Base-by-base conservation (phyloP, 2,888 invertebrate species). In the Epistrophe eligans region DNA sequence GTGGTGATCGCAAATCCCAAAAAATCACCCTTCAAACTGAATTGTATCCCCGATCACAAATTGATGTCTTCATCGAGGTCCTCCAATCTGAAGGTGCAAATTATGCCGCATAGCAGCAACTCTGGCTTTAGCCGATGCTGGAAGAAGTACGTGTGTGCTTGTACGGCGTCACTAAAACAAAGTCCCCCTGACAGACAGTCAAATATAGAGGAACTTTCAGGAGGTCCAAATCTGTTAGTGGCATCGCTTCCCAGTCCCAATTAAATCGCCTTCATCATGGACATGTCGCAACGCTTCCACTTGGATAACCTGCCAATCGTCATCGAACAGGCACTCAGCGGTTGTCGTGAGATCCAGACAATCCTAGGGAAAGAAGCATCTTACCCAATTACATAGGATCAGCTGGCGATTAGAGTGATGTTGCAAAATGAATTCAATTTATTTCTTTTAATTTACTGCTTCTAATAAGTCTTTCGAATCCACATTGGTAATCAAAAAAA, bases 21-120 rank as follows among this genome's bases (percentile, higher is more conserved):
- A 99, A 99, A 93, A 97, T 98, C 94, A 97, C 98, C 0, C 94
- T 96, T 89, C 96, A 98, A 91, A 96, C 97, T 0, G 97, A 98
- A 91, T 93, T 98, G 10, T 98, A 98, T 93, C 98, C 99, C 6
- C 91, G 91, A 19, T 98, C 99, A 52, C 99, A 99, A 93, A 98
- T 99, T 89, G 99, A 99, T 91, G 96, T 99, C 58, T 99, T 97
- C 93, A 96, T 99, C 48, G 98, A 99, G 94, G 97, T 99, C 17
- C 93, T 97, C 81, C 92, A 92, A 72, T 97, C 98, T 0, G 99
- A 99, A 93, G 99, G 99, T 7, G 98, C 98, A 43, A 97, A 97
- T 89, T 96, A 97, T 93, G 97, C 98, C 89, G 97, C 93, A n/a
- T n/a, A n/a, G 99, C 99, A 0, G 98, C 98, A 0, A 98, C 98